A percentile compares a stretch with the other conserved stretches of the same genome.
phyloP scores from a whole-genome alignment of 2,113 vertebrate species.

The Chitala chitala region DNA sequence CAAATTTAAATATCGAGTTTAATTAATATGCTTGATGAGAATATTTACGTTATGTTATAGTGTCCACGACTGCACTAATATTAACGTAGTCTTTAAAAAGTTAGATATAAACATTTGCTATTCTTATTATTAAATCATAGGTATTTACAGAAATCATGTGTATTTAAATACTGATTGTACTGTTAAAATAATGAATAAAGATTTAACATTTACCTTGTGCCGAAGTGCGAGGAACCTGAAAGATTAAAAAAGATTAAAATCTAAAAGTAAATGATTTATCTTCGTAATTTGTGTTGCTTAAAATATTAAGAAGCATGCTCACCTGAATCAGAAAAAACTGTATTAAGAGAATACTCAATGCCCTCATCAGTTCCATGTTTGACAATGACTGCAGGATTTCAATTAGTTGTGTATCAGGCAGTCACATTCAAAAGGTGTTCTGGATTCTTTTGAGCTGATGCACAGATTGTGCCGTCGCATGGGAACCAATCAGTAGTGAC shows the following conservation, averaged over 20 bases:
- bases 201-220: slow-evolving; percentile 52
- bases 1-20: no score
- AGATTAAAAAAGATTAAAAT: slow-evolving; percentile 27
- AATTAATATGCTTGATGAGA: no score
- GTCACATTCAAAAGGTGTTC: slow-evolving; percentile 54
- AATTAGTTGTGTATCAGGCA: slow-evolving; percentile 55
- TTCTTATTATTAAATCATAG: no score
- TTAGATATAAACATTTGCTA: no score
- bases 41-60: no score
- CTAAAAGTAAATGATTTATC: no score
- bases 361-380: slow-evolving; percentile 52
- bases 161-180: no score
- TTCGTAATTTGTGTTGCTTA: no score
- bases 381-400: slow-evolving; percentile 47
- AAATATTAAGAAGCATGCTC: slow-evolving; percentile 23
- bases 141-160: no score
- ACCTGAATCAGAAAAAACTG: slow-evolving; percentile 59
- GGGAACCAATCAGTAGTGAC: slow-evolving; percentile 59
- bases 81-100: no score
- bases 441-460: slow-evolving; percentile 57
- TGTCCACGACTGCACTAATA: no score
- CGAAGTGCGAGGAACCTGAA: slow-evolving; percentile 49
- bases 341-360: slow-evolving; percentile 47
- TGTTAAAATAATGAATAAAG: no score
- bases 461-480: slow-evolving; percentile 28